Evolutionary conservation across 2,888 invertebrate species (phyloP).

Genomic region (Papilio gigon): DNA sequence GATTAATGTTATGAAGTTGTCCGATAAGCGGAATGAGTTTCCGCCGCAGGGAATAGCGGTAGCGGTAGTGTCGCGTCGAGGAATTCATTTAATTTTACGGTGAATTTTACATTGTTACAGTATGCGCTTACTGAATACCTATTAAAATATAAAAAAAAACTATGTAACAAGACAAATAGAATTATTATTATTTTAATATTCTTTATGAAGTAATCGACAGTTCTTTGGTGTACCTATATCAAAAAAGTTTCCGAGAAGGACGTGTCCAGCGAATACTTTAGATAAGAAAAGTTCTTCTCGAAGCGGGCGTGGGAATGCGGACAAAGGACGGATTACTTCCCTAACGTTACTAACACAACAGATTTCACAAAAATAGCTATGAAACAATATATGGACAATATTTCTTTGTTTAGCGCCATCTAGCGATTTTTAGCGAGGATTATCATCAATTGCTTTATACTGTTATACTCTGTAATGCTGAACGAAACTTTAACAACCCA

Average conservation of each 20-base stretch:
- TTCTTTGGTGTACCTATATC: constrained; percentile 43
- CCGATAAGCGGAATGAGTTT: constrained; percentile 69
- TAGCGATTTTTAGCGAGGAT: background rate
- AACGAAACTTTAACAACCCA: no score
- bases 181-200: background rate
- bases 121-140: constrained; percentile 8
- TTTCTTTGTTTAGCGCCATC: background rate
- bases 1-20: constrained; percentile 38
- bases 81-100: constrained; percentile 68
- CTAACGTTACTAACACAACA: constrained; percentile 79
- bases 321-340: constrained; percentile 75
- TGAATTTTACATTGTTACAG: constrained; percentile 35
- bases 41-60: constrained; percentile 57
- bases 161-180: background rate
- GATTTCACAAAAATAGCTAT: constrained; percentile 48
- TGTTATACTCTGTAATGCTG: no score
- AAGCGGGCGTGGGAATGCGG: constrained; percentile 50
- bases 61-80: constrained; percentile 56
- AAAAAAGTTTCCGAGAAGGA: constrained; percentile 63
- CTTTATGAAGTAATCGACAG: background rate
- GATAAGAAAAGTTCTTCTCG: constrained; percentile 78
- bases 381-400: background rate
- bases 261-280: constrained; percentile 70
- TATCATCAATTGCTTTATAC: background rate
- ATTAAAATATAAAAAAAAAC: background rate